Evolutionary conservation across 2,888 invertebrate genomes (phyloP), one percentile per base, ranked within the genome.

Genomic region (Lasioglossum vierecki): DNA sequence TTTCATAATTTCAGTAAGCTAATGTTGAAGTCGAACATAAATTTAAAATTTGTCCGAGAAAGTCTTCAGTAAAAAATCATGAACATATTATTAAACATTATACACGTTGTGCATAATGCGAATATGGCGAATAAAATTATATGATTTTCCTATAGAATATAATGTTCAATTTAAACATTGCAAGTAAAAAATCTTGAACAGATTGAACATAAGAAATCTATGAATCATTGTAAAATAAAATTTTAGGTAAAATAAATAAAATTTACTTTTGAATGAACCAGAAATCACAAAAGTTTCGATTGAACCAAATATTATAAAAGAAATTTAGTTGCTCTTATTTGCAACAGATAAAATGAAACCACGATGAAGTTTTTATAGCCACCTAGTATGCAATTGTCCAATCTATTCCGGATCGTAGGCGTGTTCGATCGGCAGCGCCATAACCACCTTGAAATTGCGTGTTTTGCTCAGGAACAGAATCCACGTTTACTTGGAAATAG

Each of bases 391-490:
- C 22, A 44, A 49, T 41, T 68, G 63, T 63, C 18, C 30, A 30
- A 63, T 63, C 15, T 30, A 46, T 22, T 35, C 26, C n/a, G 39
- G 72, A 84, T 30, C 53, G 80, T 84, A 73, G 68, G 76, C 84
- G 84, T 68, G 41, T 30, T 73, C 79, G 30, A 79, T 79, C 84
- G 76, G 79, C 75, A 71, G 26, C 30, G 22, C 11, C 68, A 11
- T 68, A 84, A 85, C 76, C 22, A 79, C 72, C 73, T 57, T 75
- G 46, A 76, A 76, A 84, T 85, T 84, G 83, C 71, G 76, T 70
- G 78, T 63, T 74, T 70, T 63, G 41, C 53, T 41, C 72, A 39
- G 4, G 68, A 73, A 22, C 68, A 9, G 68, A 22, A 30, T 18
- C 15, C 30, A 15, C 63, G 30, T 84, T 83, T 81, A 57, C 82